Evolutionary conservation across 2,797 vertebrate genomes (phyloP), one percentile per base, ranked within the genome.

Genomic region (Uromys caudimaculatus): DNA sequence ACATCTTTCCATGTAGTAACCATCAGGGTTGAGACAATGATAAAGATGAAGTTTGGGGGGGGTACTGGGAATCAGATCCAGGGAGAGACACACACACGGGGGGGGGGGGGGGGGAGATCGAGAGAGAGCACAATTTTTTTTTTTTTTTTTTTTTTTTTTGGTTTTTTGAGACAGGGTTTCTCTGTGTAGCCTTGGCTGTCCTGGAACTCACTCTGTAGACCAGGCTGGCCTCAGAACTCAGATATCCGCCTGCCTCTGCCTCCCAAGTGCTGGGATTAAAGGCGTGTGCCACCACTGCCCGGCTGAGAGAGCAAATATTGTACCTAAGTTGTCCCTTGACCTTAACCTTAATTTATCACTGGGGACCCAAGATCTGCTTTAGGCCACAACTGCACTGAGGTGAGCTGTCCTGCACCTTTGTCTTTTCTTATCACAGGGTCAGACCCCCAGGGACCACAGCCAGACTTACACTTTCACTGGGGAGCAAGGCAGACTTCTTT

Each of bases 381-480:
- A 3, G 44, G 71, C 62, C 89, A 78, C 35, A 47, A 8, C 47
- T 13, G 1, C 29, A 89, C 50, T 3, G 24, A 82, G 82, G 92
- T 0, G 5, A 38, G 41, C 89, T 14, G 27, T 13, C 17, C 38
- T 2, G 35, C 14, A 67, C 79, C 17, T n/a, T 41, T 35, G 23
- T 76, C 50, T 38, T 19, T 32, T 32, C 12, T 88, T 11, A 41
- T 41, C 24, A 58, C 17, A 27, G 38, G 1, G 7, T 38, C 90
- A 85, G 41, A 24, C 14, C 47, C 27, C 75, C 52, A 17, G 67
- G 0, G 14, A 19, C 62, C 83, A 64, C 81, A 56, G 27, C 76
- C 27, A n/a, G 84, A 91, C 35, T 67, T 73, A 62, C 84, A 89
- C 93, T 92, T 88, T 88, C 90, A 88, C 89, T n/a, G 44, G 2